Conservation (phyloP, 2,888 invertebrate genomes). For the Onchidella celtica region DNA sequence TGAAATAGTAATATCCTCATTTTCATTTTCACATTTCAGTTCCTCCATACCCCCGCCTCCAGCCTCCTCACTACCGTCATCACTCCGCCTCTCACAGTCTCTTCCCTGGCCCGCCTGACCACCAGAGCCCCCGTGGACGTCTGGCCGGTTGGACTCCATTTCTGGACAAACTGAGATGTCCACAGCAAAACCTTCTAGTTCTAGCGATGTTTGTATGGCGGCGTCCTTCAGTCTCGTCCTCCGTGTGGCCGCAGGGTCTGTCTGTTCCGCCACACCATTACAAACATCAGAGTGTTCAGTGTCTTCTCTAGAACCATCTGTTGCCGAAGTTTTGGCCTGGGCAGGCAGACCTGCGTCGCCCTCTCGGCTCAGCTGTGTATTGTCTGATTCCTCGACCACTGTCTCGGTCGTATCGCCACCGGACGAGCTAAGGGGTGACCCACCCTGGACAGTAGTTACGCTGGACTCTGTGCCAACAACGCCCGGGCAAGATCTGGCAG, state of each 20-base stretch:
- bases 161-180: too few species aligned
- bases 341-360: too few species aligned
- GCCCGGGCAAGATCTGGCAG: too few species aligned
- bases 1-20: background rate
- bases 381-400: too few species aligned
- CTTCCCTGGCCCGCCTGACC: background rate
- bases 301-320: background rate
- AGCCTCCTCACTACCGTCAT: background rate
- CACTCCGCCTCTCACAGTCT: background rate
- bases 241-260: background rate
- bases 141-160: background rate
- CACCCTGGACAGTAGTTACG: too few species aligned
- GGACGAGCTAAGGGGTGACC: too few species aligned
- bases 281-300: background rate
- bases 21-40: background rate
- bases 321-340: too few species aligned
- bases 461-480: too few species aligned
- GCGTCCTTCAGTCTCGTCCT: conserved; percentile 12
- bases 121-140: background rate
- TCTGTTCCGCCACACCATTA: background rate
- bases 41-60: too few species aligned
- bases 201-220: conserved; percentile 25
- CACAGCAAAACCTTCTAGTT: conserved; percentile 11
- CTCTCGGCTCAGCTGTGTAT: too few species aligned
- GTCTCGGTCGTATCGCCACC: too few species aligned